Evolutionary conservation across 2,113 vertebrate species (phyloP), one percentile per base, ranked within the genome.

Genomic region (Corythornis madagascariensis): DNA sequence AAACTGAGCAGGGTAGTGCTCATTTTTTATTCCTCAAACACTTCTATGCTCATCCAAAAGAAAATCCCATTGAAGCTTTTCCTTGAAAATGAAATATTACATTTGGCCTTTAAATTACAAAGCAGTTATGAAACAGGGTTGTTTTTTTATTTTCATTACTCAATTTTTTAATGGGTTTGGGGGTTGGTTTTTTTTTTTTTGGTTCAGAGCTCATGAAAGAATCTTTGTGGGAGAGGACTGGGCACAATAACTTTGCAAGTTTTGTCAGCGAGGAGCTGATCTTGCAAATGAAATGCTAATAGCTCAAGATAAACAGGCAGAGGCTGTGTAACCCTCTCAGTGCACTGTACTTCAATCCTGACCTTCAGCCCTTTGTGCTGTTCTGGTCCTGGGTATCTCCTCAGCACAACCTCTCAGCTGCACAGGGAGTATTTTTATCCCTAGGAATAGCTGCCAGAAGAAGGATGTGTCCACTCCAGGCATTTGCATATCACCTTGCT

Each of bases 401-500:
- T 78, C 75, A 83, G 75, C 81, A 77, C 66, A 87, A 90, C 82
- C 88, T 90, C 88, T 80, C 82, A 88, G 61, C 48, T 73, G 57
- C 75, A 78, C 60, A 35, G 69, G 86, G 69, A 87, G 40, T 52
- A 89, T 69, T 87, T 93, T 82, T 71, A 93, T 73, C 87, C 59
- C 33, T 75, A 86, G 28, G 70, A 74, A 93, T 74, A 85, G 38
- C 67, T 79, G 73, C 53, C 66, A 83, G 89, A 91, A 88, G 66
- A 83, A 91, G 93, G 76, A 89, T 90, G 13, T 88, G 94, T 93
- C 70, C 86, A 61, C 70, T 85, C 82, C 47, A 90, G 80, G 83
- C 47, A 92, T 95, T 90, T 93, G 90, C 85, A 95, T 59, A 73
- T 79, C 88, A 96, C 91, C 86, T 92, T 85, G 74, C 74, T 83